A percentile compares a stretch with the other conserved stretches of the same genome.
Evolutionary conservation across 1,140 invertebrate genomes (phyloP).

Genomic region (Trichonephila clavata): DNA sequence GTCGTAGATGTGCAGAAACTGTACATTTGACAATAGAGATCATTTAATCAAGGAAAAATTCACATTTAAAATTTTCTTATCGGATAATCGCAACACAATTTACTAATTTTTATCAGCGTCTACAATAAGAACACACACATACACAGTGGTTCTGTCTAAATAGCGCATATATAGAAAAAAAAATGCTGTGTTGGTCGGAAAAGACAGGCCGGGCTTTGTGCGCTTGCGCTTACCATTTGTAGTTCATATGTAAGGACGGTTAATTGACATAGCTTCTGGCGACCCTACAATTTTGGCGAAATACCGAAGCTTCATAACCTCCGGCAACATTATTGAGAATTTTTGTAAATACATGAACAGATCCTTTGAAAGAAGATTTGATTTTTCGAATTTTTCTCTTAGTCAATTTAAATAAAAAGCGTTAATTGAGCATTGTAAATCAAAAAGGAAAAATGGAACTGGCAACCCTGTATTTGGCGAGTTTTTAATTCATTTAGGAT

Average conservation of each 20-base stretch:
- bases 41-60: constrained; percentile 30
- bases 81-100: constrained; percentile 12
- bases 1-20: constrained; percentile 17
- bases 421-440: not conserved
- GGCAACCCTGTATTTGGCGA: not conserved
- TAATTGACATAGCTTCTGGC: constrained; percentile 30
- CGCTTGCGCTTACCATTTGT: not conserved
- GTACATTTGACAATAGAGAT: constrained; percentile 31
- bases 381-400: not conserved
- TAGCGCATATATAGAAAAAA: constrained; percentile 19
- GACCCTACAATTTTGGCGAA: not conserved
- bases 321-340: not conserved
- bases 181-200: constrained; percentile 30
- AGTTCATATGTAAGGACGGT: constrained; percentile 24
- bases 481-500: too few relatives aligned
- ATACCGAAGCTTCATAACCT: constrained; percentile 1
- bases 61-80: constrained; percentile 11
- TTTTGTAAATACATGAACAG: not conserved
- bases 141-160: constrained; percentile 37
- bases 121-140: constrained; percentile 25
- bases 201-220: not conserved
- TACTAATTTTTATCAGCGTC: constrained; percentile 16
- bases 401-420: not conserved
- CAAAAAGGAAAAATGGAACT: not conserved
- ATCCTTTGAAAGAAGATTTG: not conserved